Percentiles rank a stretch among this genome's conserved stretches.
Evolutionary conservation across 1,140 invertebrate genomes (phyloP).

Genomic region (Drosophila aff.): DNA sequence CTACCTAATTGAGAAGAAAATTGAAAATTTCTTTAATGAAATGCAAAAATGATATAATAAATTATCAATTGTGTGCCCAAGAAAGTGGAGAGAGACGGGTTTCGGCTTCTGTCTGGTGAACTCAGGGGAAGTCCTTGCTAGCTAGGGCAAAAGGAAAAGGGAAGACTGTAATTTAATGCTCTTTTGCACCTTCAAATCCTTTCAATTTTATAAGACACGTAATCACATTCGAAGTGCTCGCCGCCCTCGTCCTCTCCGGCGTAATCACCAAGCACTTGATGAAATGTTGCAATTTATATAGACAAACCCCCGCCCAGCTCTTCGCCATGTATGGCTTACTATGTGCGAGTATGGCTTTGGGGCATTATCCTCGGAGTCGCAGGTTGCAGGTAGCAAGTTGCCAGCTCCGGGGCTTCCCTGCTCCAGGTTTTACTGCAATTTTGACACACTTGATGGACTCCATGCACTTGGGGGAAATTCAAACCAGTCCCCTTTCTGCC

Average conservation of each 20-base stretch:
- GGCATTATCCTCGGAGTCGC: constrained; percentile 53
- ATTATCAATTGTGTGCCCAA: constrained; percentile 39
- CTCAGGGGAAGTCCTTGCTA: constrained; percentile 37
- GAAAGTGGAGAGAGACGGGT: neutral
- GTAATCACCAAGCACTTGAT: constrained; percentile 77
- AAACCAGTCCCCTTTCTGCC: neutral
- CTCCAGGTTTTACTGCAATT: constrained; percentile 71
- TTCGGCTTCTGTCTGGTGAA: constrained; percentile 23
- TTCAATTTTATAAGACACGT: constrained; percentile 71
- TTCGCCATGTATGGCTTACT: constrained; percentile 22
- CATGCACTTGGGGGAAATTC: constrained; percentile 54
- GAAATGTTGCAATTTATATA: constrained; percentile 80
- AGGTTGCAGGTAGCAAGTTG: constrained; percentile 38
- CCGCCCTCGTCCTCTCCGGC: constrained; percentile 23
- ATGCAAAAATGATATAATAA: constrained; percentile 61
- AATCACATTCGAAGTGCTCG: constrained; percentile 62
- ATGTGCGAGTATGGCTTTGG: constrained; percentile 40
- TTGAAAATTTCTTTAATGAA: constrained; percentile 76
- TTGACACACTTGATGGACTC: constrained; percentile 76
- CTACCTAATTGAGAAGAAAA: constrained; percentile 79
- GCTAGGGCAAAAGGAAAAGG: constrained; percentile 6
- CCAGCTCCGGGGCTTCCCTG: constrained; percentile 33
- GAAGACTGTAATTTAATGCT: constrained; percentile 75
- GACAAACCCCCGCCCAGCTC: constrained; percentile 45
- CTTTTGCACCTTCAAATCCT: constrained; percentile 75